phyloP scores from a whole-genome alignment of 2,113 vertebrate species.

The Tringa solitaria region DNA sequence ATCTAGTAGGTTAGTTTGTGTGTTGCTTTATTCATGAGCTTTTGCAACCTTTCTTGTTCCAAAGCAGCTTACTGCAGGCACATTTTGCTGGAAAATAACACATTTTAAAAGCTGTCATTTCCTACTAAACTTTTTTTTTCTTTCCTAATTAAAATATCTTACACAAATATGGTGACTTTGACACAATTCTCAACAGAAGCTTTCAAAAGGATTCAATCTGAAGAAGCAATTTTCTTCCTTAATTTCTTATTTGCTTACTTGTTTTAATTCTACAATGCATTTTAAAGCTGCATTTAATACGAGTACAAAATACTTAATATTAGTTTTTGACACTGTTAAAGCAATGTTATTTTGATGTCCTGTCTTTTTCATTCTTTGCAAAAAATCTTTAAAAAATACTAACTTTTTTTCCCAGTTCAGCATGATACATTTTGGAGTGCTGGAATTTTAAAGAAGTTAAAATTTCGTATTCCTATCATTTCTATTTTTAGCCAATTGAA shows the following conservation, averaged over 20 bases:
- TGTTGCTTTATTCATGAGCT: not conserved
- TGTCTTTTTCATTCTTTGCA: not conserved
- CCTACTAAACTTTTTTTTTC: not conserved
- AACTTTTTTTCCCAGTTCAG: not conserved
- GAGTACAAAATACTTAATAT: not conserved
- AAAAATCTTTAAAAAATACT: not conserved
- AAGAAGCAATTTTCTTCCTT: not conserved
- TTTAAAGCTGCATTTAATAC: not conserved
- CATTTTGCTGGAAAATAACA: not conserved
- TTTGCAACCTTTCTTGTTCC: not conserved
- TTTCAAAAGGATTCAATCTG: not conserved
- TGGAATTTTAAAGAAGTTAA: not conserved
- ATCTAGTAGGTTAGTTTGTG: not conserved
- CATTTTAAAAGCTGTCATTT: not conserved
- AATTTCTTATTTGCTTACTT: not conserved
- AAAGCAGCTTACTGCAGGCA: not conserved
- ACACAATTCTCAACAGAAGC: not conserved
- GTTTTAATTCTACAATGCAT: not conserved
- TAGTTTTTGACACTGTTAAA: not conserved
- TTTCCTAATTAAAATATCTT: not conserved
- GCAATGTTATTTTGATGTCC: not conserved
- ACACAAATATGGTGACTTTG: not conserved
- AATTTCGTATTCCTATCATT: not conserved
- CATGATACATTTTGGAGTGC: not conserved
- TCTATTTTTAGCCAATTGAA: not conserved